Conservation (phyloP, 2,797 vertebrate genomes). For the Enteromius mattozi region DNA sequence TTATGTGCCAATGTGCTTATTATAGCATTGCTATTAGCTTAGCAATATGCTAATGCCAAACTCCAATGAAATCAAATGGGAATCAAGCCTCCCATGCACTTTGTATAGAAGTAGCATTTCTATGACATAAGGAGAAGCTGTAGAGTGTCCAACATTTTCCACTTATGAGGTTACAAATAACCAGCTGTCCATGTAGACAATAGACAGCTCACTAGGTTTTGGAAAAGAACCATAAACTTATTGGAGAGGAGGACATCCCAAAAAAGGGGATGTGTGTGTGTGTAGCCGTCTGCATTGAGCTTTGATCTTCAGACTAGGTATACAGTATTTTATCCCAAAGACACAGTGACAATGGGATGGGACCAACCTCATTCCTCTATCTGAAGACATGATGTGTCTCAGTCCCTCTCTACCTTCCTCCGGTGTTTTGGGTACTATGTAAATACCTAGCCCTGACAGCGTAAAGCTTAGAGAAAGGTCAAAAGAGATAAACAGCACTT, state of each 20-base stretch:
- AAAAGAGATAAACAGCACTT: constrained; percentile 66
- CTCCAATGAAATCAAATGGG: neutral
- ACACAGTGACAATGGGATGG: constrained; percentile 10
- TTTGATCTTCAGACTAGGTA: constrained; percentile 4
- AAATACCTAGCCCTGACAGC: constrained; percentile 67
- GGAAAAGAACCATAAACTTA: neutral
- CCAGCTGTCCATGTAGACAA: neutral
- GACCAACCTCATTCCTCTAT: constrained; percentile 35
- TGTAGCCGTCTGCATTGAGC: neutral
- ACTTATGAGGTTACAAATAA: neutral
- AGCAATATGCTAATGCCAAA: neutral
- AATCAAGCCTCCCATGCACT: neutral
- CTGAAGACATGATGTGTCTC: neutral
- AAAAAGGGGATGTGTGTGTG: neutral
- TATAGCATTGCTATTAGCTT: neutral
- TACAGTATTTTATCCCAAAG: neutral
- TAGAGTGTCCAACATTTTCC: neutral
- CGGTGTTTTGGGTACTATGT: constrained; percentile 56
- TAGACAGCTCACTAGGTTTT: neutral
- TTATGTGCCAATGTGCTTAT: neutral
- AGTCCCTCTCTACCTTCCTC: constrained; percentile 50
- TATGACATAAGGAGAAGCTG: neutral
- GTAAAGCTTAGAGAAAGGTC: constrained; percentile 74
- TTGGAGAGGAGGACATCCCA: neutral
- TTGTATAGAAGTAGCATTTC: neutral